Evolutionary conservation across 1,140 invertebrate species (phyloP).

Genomic region (Aethina tumida): DNA sequence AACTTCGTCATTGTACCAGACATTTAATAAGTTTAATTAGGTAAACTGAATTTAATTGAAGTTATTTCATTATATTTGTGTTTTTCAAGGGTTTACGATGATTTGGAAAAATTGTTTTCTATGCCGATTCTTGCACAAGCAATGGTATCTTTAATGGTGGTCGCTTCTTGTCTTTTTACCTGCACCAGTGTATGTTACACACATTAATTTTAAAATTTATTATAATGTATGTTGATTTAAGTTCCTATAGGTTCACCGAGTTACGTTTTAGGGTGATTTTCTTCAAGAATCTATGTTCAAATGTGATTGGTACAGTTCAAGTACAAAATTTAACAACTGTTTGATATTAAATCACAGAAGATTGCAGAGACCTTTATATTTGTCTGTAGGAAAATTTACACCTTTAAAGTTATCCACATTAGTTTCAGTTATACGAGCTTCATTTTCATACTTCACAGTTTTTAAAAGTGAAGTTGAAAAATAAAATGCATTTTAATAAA

Average conservation of each 20-base stretch:
- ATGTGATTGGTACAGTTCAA: constrained; percentile 25
- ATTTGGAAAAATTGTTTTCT: constrained; percentile 25
- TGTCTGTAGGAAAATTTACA: constrained; percentile 30
- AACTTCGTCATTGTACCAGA: constrained; percentile 23
- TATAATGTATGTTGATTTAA: no score
- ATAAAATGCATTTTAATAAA: no score
- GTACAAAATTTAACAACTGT: constrained; percentile 21
- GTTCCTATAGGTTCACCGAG: constrained; percentile 15
- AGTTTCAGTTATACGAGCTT: constrained; percentile 20
- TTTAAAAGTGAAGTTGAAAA: constrained; percentile 19
- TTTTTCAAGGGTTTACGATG: constrained; percentile 20
- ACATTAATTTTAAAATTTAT: constrained; percentile 4
- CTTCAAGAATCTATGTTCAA: constrained; percentile 21
- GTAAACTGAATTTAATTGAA: no score
- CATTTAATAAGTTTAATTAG: constrained; percentile 24
- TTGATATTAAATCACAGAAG: constrained; percentile 27
- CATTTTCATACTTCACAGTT: constrained; percentile 21
- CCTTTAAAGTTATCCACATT: constrained; percentile 27
- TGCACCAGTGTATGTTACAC: constrained; percentile 20
- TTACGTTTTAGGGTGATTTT: constrained; percentile 23
- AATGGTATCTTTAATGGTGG: constrained; percentile 24
- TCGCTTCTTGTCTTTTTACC: constrained; percentile 27
- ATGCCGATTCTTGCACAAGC: constrained; percentile 26
- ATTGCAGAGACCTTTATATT: constrained; percentile 25
- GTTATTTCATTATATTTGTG: background rate